These are phyloP conservation scores for Drosophila lacicola DNA, from an alignment of 2,888 invertebrate species.

Conservation along the genomic window DNA sequence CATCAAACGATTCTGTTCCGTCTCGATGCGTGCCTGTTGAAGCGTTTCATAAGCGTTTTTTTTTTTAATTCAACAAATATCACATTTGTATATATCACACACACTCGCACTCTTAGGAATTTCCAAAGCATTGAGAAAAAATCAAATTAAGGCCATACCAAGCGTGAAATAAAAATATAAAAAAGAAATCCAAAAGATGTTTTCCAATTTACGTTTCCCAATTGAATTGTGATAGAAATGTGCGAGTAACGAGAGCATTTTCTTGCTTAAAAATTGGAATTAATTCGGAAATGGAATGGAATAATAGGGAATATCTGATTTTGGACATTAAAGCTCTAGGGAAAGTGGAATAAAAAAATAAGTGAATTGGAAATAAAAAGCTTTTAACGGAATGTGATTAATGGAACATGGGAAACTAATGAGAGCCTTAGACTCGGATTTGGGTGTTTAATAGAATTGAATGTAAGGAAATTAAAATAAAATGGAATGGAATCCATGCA, in stretches of 20 bases:
- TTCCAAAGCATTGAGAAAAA: background rate
- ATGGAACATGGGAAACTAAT: background rate
- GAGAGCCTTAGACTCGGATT: too few species aligned
- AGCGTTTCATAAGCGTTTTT: background rate
- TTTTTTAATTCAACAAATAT: background rate
- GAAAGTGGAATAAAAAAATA: too few species aligned
- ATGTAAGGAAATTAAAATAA: too few species aligned
- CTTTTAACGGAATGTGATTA: background rate
- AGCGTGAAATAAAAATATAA: background rate
- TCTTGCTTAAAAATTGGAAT: background rate
- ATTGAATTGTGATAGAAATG: too few species aligned
- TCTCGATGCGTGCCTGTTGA: slow-evolving; percentile 78
- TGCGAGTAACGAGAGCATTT: too few species aligned
- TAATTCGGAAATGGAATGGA: background rate
- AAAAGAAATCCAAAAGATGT: background rate
- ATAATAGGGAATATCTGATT: background rate
- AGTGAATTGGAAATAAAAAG: too few species aligned
- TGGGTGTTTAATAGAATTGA: too few species aligned
- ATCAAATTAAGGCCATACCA: background rate
- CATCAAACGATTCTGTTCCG: slow-evolving; percentile 82
- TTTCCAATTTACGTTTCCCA: background rate
- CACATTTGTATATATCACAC: background rate
- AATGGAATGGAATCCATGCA: background rate
- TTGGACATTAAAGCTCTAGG: too few species aligned
- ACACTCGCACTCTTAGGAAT: background rate